Evolutionary conservation across 2,888 invertebrate species (phyloP).

Genomic region (Eristalis pertinax): DNA sequence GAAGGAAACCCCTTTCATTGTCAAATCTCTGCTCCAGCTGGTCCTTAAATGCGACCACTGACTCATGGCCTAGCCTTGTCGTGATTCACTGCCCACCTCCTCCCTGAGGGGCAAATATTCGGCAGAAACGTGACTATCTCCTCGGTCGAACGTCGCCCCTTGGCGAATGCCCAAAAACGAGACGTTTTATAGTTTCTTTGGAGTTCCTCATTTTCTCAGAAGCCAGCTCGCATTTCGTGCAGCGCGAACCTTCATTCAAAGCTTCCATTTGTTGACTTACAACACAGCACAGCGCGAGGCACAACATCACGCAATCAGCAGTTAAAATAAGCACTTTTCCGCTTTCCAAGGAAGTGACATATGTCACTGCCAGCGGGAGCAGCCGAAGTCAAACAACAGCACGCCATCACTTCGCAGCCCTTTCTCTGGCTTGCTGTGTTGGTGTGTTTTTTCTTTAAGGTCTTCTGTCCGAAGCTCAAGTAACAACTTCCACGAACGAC

Average conservation of each 20-base stretch:
- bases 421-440: neutral
- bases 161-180: too few species aligned
- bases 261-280: neutral
- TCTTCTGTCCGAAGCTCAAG: conserved; percentile 2
- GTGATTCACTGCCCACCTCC: neutral
- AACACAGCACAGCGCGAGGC: neutral
- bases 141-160: too few species aligned
- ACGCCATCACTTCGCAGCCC: conserved; percentile 15
- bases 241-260: neutral
- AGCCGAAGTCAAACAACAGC: neutral
- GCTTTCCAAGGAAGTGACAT: conserved; percentile 27
- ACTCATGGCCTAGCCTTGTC: too few species aligned
- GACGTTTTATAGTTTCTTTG: neutral
- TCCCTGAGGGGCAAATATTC: neutral
- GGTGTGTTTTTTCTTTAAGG: neutral
- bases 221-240: neutral
- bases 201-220: neutral
- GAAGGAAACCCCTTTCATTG: too few species aligned
- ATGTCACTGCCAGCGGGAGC: conserved; percentile 34
- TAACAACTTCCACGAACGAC: conserved; percentile 24
- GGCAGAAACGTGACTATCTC: neutral
- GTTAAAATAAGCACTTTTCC: conserved; percentile 36
- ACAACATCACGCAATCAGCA: conserved; percentile 21
- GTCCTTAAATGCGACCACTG: too few species aligned
- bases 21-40: too few species aligned